phyloP scores from a whole-genome alignment of 2,113 vertebrate genomes.

The Lates calcarifer region DNA sequence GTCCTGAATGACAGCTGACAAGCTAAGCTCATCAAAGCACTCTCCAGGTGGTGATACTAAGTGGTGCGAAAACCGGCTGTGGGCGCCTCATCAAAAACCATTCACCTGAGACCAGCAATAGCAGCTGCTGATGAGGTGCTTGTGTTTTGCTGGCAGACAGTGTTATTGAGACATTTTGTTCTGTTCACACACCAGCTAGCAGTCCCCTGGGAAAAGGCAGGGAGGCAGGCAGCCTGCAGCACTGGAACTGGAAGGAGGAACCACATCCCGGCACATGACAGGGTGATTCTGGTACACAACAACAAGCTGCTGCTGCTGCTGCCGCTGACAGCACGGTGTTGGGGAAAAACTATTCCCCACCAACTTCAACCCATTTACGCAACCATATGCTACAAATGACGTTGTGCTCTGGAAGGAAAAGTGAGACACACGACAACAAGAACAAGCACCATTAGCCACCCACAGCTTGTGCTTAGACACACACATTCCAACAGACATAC shows the following conservation, averaged over 20 bases:
- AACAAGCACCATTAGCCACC: slow-evolving; percentile 77
- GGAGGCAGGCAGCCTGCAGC: slow-evolving; percentile 60
- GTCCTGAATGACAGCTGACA: slow-evolving; percentile 72
- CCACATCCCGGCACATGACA: slow-evolving; percentile 63
- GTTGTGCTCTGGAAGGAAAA: slow-evolving; percentile 60
- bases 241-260: slow-evolving; percentile 56
- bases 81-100: slow-evolving; percentile 72
- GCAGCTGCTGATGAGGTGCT: slow-evolving; percentile 68
- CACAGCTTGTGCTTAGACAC: slow-evolving; percentile 73
- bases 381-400: slow-evolving; percentile 57
- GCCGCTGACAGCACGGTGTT: slow-evolving; percentile 20
- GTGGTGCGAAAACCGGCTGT: slow-evolving; percentile 72
- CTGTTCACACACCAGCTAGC: slow-evolving; percentile 64
- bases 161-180: slow-evolving; percentile 81
- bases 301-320: slow-evolving; percentile 58
- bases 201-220: slow-evolving; percentile 56
- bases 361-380: slow-evolving; percentile 67
- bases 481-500: slow-evolving; percentile 51
- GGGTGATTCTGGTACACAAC: slow-evolving; percentile 62
- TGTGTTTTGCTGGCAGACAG: slow-evolving; percentile 67
- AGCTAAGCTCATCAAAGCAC: slow-evolving; percentile 62
- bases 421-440: slow-evolving; percentile 75
- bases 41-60: slow-evolving; percentile 71
- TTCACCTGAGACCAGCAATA: slow-evolving; percentile 71
- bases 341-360: slow-evolving; percentile 30